Conservation (phyloP, 2,113 vertebrate genomes). For the Miniopterus natalensis region DNA sequence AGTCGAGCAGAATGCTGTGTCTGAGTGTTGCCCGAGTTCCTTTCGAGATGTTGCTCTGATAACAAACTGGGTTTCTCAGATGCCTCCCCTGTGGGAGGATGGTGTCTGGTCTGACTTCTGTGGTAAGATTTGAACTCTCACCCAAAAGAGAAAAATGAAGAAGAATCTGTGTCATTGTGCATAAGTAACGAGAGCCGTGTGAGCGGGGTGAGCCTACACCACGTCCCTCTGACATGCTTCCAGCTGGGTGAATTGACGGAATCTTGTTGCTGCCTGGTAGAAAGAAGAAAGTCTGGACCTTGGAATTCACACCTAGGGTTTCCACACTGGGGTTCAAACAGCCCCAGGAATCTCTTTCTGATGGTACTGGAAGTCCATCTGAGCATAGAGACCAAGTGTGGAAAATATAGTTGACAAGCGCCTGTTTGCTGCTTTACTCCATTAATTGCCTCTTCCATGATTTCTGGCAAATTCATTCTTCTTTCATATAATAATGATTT, state of each 20-base stretch:
- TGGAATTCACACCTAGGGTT: neutral
- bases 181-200: neutral
- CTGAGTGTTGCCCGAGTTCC: neutral
- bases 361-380: neutral
- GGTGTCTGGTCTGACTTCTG: neutral
- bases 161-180: neutral
- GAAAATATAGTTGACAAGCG: neutral
- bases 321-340: neutral
- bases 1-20: neutral
- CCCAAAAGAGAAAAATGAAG: neutral
- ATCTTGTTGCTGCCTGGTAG: neutral
- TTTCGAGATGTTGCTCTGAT: neutral
- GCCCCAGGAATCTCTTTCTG: neutral
- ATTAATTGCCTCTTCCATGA: neutral
- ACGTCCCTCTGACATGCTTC: neutral
- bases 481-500: neutral
- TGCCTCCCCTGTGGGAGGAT: neutral
- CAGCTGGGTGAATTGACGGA: neutral
- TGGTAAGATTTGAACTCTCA: neutral
- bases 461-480: neutral
- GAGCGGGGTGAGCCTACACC: neutral
- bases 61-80: neutral
- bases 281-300: neutral
- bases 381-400: neutral
- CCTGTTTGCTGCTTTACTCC: neutral